Evolutionary conservation across 1,140 invertebrate genomes (phyloP).

Genomic region (Philotrypesis tridentata): DNA sequence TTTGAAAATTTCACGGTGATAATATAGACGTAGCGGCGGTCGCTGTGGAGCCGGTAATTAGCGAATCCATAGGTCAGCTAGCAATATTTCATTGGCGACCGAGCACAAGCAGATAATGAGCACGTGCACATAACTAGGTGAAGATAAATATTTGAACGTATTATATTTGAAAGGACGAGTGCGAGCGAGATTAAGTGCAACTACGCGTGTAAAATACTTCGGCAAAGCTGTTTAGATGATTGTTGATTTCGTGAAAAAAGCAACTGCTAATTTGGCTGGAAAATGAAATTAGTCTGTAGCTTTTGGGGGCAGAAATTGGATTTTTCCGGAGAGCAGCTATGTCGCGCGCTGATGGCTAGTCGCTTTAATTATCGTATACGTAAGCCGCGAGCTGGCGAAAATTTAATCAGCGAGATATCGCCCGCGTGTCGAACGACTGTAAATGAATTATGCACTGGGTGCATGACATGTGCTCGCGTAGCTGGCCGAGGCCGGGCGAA

Average conservation of each 20-base stretch:
- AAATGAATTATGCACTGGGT: conserved; percentile 18
- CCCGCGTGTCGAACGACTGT: conserved; percentile 27
- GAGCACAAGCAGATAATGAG: conserved; percentile 14
- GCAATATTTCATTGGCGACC: conserved; percentile 19
- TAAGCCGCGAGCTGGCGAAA: conserved; percentile 3
- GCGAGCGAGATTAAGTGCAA: conserved; percentile 27
- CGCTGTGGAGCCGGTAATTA: conserved; percentile 1
- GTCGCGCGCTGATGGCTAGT: too few species aligned
- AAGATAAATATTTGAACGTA: background rate
- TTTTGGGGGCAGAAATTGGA: conserved; percentile 54
- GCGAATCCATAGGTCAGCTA: background rate
- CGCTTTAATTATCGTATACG: conserved; percentile 37
- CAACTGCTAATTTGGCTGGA: too few species aligned
- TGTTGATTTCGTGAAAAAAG: too few species aligned
- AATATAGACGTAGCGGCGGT: too few species aligned
- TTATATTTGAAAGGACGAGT: conserved; percentile 19
- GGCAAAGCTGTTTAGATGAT: conserved; percentile 33
- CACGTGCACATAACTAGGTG: background rate
- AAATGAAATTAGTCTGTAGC: background rate
- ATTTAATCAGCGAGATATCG: conserved; percentile 44
- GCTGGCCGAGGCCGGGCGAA: too few species aligned
- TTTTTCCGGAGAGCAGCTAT: conserved; percentile 51
- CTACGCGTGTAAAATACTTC: conserved; percentile 24
- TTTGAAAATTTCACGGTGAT: background rate
- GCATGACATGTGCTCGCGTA: too few species aligned